Conservation (phyloP, 53 echinoderm and acorn worm genomes). For the Glandiceps talaboti region DNA sequence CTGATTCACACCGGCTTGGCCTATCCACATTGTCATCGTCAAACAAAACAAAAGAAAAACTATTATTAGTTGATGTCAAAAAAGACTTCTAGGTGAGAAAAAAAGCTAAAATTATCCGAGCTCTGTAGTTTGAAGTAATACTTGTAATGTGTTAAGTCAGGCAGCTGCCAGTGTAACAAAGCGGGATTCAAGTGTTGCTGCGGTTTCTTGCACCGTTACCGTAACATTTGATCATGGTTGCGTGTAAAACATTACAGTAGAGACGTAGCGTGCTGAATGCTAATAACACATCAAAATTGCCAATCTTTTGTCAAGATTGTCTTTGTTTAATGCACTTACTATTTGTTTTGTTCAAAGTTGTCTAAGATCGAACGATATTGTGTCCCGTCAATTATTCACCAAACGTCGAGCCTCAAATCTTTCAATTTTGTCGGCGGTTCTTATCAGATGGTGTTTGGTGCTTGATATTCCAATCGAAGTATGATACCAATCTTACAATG, state of each 20-base stretch:
- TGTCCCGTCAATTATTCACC: neutral
- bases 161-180: neutral
- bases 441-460: neutral
- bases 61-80: no score
- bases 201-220: neutral
- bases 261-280: neutral
- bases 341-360: neutral
- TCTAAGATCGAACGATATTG: neutral
- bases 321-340: neutral
- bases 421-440: neutral
- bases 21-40: constrained; percentile 21
- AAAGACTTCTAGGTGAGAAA: no score
- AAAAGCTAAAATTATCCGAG: no score
- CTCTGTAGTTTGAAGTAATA: no score
- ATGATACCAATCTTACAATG: neutral
- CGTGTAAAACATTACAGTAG: neutral
- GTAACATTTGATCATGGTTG: no score
- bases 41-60: neutral
- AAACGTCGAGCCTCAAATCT: neutral
- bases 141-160: neutral
- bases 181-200: neutral
- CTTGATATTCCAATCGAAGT: neutral
- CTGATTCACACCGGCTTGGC: constrained; percentile 95
- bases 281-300: neutral
- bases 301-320: neutral